phyloP scores from a whole-genome alignment of 2,888 invertebrate species.

The Tenthredo distinguenda region DNA sequence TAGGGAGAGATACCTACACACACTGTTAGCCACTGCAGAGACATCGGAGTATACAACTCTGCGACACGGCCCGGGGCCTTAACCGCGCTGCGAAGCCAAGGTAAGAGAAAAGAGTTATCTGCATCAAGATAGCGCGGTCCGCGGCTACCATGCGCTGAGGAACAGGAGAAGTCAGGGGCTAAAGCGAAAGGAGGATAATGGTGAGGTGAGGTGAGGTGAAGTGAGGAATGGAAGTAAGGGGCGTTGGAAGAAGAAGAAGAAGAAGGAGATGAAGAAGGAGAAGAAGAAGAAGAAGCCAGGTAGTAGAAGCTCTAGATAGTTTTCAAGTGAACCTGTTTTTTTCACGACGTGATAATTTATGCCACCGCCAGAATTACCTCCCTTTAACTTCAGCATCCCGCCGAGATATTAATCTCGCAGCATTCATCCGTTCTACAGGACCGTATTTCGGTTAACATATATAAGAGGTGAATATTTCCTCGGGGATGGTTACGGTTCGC shows the following conservation, averaged over 20 bases:
- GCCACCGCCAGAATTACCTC: constrained; percentile 46
- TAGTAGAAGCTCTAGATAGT: constrained; percentile 42
- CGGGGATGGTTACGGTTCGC: background rate
- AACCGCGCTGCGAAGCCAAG: constrained; percentile 35
- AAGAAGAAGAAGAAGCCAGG: constrained; percentile 6
- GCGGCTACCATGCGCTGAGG: constrained; percentile 52
- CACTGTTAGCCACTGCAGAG: constrained; percentile 2
- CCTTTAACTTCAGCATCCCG: constrained; percentile 35
- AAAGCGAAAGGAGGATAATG: background rate
- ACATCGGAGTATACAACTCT: constrained; percentile 43
- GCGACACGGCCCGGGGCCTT: constrained; percentile 44
- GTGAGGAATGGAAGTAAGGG: constrained; percentile 1
- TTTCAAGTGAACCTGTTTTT: constrained; percentile 47
- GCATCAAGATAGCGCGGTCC: constrained; percentile 63
- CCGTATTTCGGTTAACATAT: constrained; percentile 19
- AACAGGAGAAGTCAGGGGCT: constrained; percentile 46
- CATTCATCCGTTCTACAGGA: constrained; percentile 3
- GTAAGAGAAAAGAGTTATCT: constrained; percentile 61
- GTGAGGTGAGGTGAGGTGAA: background rate
- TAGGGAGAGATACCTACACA: background rate
- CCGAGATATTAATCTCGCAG: constrained; percentile 36
- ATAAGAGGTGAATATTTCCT: background rate
- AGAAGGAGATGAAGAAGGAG: background rate
- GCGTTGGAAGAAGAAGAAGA: background rate
- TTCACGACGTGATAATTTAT: constrained; percentile 48